These are phyloP conservation scores for Calliopsis andreniformis DNA, from an alignment of 1,140 invertebrate species.

Conservation along the genomic window DNA sequence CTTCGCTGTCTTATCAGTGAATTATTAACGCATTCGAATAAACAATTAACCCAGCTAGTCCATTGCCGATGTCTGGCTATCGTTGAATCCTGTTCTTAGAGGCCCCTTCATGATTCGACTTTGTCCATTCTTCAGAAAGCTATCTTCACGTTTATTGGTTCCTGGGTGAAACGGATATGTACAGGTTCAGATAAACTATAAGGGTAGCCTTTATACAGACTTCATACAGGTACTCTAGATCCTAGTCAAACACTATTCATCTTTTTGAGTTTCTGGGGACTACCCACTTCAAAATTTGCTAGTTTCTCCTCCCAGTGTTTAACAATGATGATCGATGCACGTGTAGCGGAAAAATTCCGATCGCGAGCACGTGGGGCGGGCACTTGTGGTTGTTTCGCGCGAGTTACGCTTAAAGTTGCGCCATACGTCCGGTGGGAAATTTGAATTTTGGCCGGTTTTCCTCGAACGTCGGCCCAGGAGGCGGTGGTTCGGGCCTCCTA, in stretches of 20 bases:
- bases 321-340: slow-evolving; percentile 1
- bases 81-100: not conserved
- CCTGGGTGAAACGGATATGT: too few species aligned
- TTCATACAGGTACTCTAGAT: too few species aligned
- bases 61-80: not conserved
- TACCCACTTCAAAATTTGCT: too few species aligned
- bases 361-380: not conserved
- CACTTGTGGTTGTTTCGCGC: slow-evolving; percentile 53
- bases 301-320: too few species aligned
- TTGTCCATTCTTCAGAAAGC: too few species aligned
- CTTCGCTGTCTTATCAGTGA: slow-evolving; percentile 53
- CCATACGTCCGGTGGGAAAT: slow-evolving; percentile 65
- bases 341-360: not conserved
- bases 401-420: slow-evolving; percentile 66
- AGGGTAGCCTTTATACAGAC: too few species aligned
- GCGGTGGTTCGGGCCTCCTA: slow-evolving; percentile 59
- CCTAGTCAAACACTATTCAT: too few species aligned
- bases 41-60: slow-evolving; percentile 44
- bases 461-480: slow-evolving; percentile 50
- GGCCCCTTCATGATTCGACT: not conserved
- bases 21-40: slow-evolving; percentile 33
- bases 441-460: slow-evolving; percentile 67
- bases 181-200: too few species aligned
- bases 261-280: too few species aligned
- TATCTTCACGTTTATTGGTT: too few species aligned